Percentiles rank a stretch among this genome's conserved stretches.
phyloP scores from a whole-genome alignment of 2,888 invertebrate genomes.

The Apamea crenata region DNA sequence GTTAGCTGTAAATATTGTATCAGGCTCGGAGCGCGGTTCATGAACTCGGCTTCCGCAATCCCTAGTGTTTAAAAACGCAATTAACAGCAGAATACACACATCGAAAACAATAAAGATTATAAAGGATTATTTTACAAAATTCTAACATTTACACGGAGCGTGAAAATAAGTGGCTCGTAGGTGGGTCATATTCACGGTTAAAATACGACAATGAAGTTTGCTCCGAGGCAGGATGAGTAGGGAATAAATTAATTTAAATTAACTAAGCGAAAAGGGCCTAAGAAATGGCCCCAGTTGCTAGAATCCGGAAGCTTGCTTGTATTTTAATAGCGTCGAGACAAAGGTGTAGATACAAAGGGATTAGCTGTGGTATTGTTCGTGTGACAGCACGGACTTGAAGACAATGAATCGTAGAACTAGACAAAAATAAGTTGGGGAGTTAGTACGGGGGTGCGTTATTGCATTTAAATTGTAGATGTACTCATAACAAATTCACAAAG shows the following conservation, averaged over 20 bases:
- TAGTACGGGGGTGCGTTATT: slow-evolving; percentile 50
- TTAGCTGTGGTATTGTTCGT: slow-evolving; percentile 81
- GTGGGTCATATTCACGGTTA: slow-evolving; percentile 70
- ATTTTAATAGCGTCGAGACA: slow-evolving; percentile 84
- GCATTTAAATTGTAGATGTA: slow-evolving; percentile 46
- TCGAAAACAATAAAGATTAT: slow-evolving; percentile 56
- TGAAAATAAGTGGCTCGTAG: slow-evolving; percentile 65
- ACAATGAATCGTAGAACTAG: slow-evolving; percentile 71
- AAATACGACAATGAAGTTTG: slow-evolving; percentile 78
- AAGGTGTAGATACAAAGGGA: slow-evolving; percentile 85
- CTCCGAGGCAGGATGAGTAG: slow-evolving; percentile 77
- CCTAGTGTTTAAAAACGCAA: slow-evolving; percentile 37
- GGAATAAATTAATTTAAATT: slow-evolving; percentile 88
- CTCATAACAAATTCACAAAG: slow-evolving; percentile 12
- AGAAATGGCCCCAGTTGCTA: slow-evolving; percentile 81
- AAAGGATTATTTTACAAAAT: slow-evolving; percentile 60
- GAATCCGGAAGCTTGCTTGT: slow-evolving; percentile 83
- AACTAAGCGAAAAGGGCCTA: slow-evolving; percentile 85
- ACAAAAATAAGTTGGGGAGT: slow-evolving; percentile 63
- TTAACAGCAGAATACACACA: slow-evolving; percentile 40
- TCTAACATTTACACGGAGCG: slow-evolving; percentile 56
- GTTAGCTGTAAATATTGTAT: slow-evolving; percentile 36
- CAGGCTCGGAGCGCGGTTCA: slow-evolving; percentile 14
- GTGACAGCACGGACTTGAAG: slow-evolving; percentile 68
- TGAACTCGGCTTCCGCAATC: slow-evolving; percentile 37